Base-by-base conservation (phyloP, 2,888 invertebrate genomes). In the Tipula unca region DNA sequence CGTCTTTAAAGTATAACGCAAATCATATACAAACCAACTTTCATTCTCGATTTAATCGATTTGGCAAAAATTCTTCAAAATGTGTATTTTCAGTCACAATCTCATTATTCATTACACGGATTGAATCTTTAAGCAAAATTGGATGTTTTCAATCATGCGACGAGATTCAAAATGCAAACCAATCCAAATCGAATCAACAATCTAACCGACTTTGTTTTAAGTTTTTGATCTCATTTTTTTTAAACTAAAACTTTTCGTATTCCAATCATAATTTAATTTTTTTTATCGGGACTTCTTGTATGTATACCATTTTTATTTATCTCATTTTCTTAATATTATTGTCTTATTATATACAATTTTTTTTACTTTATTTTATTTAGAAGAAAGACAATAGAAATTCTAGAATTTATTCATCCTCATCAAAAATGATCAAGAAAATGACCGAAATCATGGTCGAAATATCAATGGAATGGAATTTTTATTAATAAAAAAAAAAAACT, bases 401-500 rank as follows among this genome's bases (percentile, higher is more conserved):
- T 69, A 69, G 69, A 69, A 69, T 69, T 69, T 69, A 69, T 69
- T 69, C 69, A 69, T 69, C 69, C 69, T 69, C 69, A 69, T 69
- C 69, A 69, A 69, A 69, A 69, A 69, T 69, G 69, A 69, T 69
- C 69, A 69, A 69, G 69, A 69, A 69, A 83, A 83, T 83, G 32
- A 83, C 83, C 83, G 83, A 83, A 83, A 83, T 35, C 83, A 83
- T 83, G 83, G 83, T 35, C 83, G 35, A 83, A 83, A 35, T 83
- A 83, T 32, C 36, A 39, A 85, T 85, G 85, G 85, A 85, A 85
- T 85, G 85, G 82, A 32, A 29, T 82, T 85, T 54, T 17, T 29
- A 85, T 29, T 10, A 48, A 85, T n/a, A 85, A 83, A 32, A 32
- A 85, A 83, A 48, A 83, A 85, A 85, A 69, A 69, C 69, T 69